Evolutionary conservation across 1,140 invertebrate genomes (phyloP).

Genomic region (Papilio xuthus): DNA sequence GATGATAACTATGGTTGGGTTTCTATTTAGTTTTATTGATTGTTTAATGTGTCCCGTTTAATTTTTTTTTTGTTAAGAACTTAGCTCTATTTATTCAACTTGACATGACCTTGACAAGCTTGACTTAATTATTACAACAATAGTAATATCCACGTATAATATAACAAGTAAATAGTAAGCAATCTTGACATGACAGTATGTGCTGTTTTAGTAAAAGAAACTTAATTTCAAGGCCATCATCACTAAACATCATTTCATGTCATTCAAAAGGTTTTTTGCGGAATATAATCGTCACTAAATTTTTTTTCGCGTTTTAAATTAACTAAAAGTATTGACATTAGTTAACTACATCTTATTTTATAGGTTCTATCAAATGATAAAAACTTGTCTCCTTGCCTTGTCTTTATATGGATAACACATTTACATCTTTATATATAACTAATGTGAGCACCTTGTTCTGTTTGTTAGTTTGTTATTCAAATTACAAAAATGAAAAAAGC

Average conservation of each 20-base stretch:
- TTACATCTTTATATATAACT: neutral
- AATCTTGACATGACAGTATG: neutral
- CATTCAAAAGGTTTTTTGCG: neutral
- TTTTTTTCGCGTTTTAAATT: neutral
- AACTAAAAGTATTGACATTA: slow-evolving; percentile 33
- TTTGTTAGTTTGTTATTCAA: neutral
- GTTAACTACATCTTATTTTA: neutral
- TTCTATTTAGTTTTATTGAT: slow-evolving; percentile 6
- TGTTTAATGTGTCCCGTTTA: neutral
- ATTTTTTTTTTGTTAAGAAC: neutral
- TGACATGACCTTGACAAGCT: no score
- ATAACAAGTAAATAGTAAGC: no score
- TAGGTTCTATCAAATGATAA: neutral
- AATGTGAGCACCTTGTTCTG: neutral
- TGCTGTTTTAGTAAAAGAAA: neutral
- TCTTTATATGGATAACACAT: neutral
- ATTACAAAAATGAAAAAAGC: neutral
- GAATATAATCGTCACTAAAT: neutral
- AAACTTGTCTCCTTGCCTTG: slow-evolving; percentile 1
- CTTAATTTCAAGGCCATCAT: no score
- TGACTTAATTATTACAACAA: no score
- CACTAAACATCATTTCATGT: no score
- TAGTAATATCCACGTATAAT: no score
- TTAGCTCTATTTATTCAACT: neutral
- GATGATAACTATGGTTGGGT: neutral